phyloP scores from a whole-genome alignment of 2,113 vertebrate genomes.

The Thunnus maccoyii region DNA sequence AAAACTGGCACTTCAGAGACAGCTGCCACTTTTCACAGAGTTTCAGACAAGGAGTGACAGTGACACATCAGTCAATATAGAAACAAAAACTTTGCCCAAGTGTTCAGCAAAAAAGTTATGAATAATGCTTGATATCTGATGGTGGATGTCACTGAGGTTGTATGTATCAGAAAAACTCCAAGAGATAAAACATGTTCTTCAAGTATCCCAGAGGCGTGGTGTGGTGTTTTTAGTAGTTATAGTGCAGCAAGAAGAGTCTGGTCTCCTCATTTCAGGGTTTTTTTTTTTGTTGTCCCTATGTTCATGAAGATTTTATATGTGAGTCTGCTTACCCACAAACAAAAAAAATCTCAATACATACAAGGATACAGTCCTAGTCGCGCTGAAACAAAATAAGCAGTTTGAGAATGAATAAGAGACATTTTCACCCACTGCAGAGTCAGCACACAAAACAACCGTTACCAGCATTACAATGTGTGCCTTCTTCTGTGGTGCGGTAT shows the following conservation, averaged over 20 bases:
- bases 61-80: slow-evolving; percentile 44
- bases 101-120: slow-evolving; percentile 8
- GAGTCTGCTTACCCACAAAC: slow-evolving; percentile 21
- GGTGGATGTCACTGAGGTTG: neutral
- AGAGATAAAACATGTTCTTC: neutral
- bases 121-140: slow-evolving; percentile 3
- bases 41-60: slow-evolving; percentile 51
- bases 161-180: slow-evolving; percentile 14
- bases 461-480: slow-evolving; percentile 5
- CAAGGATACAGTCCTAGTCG: neutral
- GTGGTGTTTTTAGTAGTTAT: neutral
- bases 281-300: neutral
- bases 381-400: slow-evolving; percentile 24
- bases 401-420: slow-evolving; percentile 30
- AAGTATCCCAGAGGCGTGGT: neutral
- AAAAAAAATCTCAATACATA: neutral
- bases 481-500: neutral
- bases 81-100: slow-evolving; percentile 40
- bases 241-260: neutral
- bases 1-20: slow-evolving; percentile 60
- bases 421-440: slow-evolving; percentile 20
- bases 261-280: too few relatives aligned
- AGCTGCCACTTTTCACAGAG: slow-evolving; percentile 69
- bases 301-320: neutral
- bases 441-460: slow-evolving; percentile 30